phyloP scores from a whole-genome alignment of 2,797 vertebrate genomes.

The Pogonophryne albipinna region DNA sequence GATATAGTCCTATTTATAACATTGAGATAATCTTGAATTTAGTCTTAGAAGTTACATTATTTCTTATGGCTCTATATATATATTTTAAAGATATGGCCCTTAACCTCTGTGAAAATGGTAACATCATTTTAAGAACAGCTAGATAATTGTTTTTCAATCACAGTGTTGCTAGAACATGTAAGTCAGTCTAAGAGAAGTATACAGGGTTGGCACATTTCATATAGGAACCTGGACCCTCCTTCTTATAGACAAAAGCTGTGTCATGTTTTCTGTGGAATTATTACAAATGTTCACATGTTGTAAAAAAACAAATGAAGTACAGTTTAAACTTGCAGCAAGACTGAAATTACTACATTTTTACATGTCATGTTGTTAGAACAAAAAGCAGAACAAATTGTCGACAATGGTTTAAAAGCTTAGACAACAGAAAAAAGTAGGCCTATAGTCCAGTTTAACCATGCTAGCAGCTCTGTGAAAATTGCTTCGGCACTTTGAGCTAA shows the following conservation, averaged over 20 bases:
- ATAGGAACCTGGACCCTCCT: not conserved
- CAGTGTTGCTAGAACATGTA: not conserved
- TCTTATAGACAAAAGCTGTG: constrained; percentile 1
- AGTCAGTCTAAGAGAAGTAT: not conserved
- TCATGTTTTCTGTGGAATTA: not conserved
- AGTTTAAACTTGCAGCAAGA: not conserved
- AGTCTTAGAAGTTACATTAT: not conserved
- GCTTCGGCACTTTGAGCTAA: not conserved
- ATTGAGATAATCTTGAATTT: not conserved
- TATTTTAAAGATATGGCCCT: not conserved
- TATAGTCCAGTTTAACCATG: not conserved
- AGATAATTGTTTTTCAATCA: not conserved
- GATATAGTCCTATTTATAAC: not conserved
- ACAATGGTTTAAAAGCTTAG: not conserved
- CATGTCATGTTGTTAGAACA: not conserved
- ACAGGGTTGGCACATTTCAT: constrained; percentile 31
- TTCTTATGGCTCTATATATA: not conserved
- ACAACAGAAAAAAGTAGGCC: not conserved
- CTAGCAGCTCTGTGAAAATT: not conserved
- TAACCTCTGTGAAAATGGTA: not conserved
- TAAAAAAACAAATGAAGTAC: not conserved
- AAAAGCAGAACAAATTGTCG: not conserved
- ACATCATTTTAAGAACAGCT: not conserved
- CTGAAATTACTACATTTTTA: not conserved
- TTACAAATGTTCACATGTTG: not conserved